Evolutionary conservation across 1,140 invertebrate species (phyloP), one percentile per base, ranked within the genome.

Genomic region (Cotesia glomerata): DNA sequence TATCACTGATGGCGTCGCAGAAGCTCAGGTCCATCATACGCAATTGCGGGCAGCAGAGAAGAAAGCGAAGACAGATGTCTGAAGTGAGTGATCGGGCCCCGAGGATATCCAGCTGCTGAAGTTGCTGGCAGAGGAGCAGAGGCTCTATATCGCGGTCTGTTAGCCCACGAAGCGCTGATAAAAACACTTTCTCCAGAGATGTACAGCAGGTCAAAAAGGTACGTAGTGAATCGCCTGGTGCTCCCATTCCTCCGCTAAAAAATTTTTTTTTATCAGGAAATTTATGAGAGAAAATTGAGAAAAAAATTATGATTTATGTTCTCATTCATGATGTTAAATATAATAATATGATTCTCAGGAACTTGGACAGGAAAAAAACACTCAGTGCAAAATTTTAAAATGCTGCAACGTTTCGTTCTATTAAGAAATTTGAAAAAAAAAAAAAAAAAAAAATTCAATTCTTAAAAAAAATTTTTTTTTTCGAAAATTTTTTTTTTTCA

Each of bases 21-120:
- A 95, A 97, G 73, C 94, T 96, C 13, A 97, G 88, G 82, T 97
- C 95, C 54, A 97, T 87, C 75, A 97, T 87, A 76, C 89, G 88
- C 16, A 97, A 82, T 68, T 93, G 90, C 5, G 85, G 78, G 72
- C 88, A 85, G 45, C 76, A 84, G 14, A 79, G 75, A 65, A 92
- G 89, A 81, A 85, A 89, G 86, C 88, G 84, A 52, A 90, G 86
- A 81, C 92, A 93, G 74, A 93, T 90, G 66, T 93, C 92, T 1
- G 89, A 86, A 3, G 92, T 91, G 26, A 97, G 90, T 72, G 91
- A 92, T 67, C 92, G 85, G 11, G 94, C 92, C 0, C 95, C 95
- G 34, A 97, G 88, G 35, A 97, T 86, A 84, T 97, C 95, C 2
- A 97, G 84, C 82, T 97, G 95, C 77, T 93, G 89, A 13, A 95